Conservation (phyloP, 2,888 invertebrate species). For the Cantharis rufa region DNA sequence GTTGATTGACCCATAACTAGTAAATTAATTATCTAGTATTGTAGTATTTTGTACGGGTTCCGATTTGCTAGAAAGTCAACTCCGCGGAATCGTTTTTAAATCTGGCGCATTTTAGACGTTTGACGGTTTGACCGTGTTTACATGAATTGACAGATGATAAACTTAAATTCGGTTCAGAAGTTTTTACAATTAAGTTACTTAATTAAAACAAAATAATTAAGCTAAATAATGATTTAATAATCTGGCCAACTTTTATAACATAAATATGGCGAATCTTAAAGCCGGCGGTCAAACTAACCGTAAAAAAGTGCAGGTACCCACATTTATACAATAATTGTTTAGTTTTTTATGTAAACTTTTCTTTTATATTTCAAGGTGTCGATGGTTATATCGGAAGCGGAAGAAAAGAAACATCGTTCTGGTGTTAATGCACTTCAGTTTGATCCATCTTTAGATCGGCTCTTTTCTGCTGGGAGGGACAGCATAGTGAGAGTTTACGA, state of each 20-base stretch:
- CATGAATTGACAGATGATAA: not conserved
- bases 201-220: not conserved
- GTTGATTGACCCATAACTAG: too few relatives aligned
- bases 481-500: slow-evolving; percentile 95
- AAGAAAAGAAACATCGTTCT: slow-evolving; percentile 91
- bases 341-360: not conserved
- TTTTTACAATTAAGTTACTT: not conserved
- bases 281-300: slow-evolving; percentile 51
- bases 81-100: not conserved
- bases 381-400: slow-evolving; percentile 96
- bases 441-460: slow-evolving; percentile 82
- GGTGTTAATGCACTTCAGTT: slow-evolving; percentile 95
- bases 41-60: not conserved
- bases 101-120: not conserved
- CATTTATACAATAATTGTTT: not conserved
- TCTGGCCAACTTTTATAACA: not conserved
- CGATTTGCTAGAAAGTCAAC: not conserved
- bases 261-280: slow-evolving; percentile 51
- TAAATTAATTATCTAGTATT: too few relatives aligned
- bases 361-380: slow-evolving; percentile 73
- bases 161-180: not conserved
- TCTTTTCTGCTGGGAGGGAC: slow-evolving; percentile 96
- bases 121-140: not conserved
- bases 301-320: slow-evolving; percentile 53
- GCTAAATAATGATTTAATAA: not conserved